Percentiles rank a stretch among this genome's conserved stretches.
Conservation (phyloP, 2,797 vertebrate species). For the Phoxinus dragarum region DNA sequence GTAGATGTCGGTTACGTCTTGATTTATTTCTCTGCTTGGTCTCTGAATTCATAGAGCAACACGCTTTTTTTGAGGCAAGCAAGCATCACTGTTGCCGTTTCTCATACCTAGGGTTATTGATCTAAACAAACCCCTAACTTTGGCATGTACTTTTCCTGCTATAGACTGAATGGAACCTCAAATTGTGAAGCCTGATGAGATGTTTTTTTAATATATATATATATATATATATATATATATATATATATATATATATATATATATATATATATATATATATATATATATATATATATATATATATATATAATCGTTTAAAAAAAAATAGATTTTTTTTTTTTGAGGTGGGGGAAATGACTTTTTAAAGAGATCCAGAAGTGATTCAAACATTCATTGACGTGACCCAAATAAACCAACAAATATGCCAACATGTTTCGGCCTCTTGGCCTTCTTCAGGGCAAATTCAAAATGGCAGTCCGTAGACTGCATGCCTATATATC, state of each 20-base stretch:
- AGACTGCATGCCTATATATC: too few species aligned
- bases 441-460: too few species aligned
- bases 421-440: too few species aligned
- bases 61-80: neutral
- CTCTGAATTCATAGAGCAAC: neutral
- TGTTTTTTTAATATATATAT: too few species aligned
- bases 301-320: too few species aligned
- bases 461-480: too few species aligned
- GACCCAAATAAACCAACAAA: too few species aligned
- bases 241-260: too few species aligned
- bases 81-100: neutral
- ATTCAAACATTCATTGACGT: neutral
- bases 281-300: too few species aligned
- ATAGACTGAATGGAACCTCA: neutral
- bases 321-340: too few species aligned
- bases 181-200: neutral
- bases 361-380: neutral
- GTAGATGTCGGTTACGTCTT: neutral
- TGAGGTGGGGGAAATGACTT: neutral
- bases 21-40: neutral
- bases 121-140: neutral
- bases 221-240: too few species aligned
- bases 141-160: neutral
- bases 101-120: neutral
- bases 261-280: too few species aligned